A percentile compares a stretch with the other conserved stretches of the same genome.
Conservation (phyloP, 2,113 vertebrate species). For the Tachysurus fulvidraco region DNA sequence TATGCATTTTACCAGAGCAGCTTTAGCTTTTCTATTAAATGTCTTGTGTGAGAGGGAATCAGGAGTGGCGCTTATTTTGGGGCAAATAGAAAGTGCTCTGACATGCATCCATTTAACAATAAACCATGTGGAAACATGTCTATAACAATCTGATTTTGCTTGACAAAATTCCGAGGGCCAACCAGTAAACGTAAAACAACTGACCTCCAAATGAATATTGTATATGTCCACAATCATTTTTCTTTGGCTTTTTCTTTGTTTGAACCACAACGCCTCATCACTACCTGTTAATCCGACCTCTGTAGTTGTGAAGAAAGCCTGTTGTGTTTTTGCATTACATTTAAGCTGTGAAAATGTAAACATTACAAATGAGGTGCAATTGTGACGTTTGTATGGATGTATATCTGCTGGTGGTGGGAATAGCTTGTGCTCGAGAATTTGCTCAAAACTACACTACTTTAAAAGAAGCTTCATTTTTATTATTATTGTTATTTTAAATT, state of each 20-base stretch:
- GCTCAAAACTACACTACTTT: slow-evolving; percentile 22
- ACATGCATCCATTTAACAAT: slow-evolving; percentile 6
- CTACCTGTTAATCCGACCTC: slow-evolving; percentile 22
- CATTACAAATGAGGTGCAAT: slow-evolving; percentile 52
- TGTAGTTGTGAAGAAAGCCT: slow-evolving; percentile 23
- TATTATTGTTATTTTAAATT: background rate
- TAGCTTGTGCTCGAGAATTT: slow-evolving; percentile 25
- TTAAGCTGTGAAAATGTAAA: slow-evolving; percentile 53
- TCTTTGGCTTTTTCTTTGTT: background rate
- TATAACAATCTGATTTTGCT: background rate
- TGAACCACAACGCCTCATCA: background rate
- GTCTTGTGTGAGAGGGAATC: background rate
- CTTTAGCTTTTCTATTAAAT: background rate
- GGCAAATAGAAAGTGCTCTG: background rate
- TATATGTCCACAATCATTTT: background rate
- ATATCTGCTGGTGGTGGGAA: slow-evolving; percentile 35
- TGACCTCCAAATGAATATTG: background rate
- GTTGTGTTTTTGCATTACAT: slow-evolving; percentile 44
- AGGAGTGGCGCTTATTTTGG: background rate
- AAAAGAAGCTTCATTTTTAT: background rate
- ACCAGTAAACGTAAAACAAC: background rate
- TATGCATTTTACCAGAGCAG: background rate
- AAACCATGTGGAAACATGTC: background rate
- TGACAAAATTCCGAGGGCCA: background rate
- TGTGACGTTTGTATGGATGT: slow-evolving; percentile 35